Percentiles rank a stretch among this genome's conserved stretches.
Evolutionary conservation across 2,113 vertebrate species (phyloP).

Genomic region (Datnioides undecimradiatus): DNA sequence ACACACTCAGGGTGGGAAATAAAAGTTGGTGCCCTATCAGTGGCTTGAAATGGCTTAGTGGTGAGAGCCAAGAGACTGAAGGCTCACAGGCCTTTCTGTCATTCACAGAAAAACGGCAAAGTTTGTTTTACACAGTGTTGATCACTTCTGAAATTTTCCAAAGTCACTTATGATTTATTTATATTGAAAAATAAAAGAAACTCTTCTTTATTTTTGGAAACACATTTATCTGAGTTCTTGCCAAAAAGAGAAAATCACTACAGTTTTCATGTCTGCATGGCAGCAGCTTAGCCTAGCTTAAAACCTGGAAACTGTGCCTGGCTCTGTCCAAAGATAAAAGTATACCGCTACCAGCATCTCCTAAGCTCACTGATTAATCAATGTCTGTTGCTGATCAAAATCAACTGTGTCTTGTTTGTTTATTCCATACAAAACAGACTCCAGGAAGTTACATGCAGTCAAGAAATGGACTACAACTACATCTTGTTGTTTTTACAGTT

Average conservation of each 20-base stretch:
- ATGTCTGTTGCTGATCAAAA: too few relatives aligned
- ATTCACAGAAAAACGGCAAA: background rate
- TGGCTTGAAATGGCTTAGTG: conserved; percentile 1
- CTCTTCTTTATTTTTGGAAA: background rate
- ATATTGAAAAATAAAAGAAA: background rate
- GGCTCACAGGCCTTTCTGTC: background rate
- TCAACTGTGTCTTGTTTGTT: background rate
- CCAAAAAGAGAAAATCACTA: background rate
- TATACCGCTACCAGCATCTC: background rate
- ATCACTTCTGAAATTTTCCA: background rate
- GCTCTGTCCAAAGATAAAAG: background rate
- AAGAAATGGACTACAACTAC: background rate
- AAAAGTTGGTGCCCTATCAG: background rate
- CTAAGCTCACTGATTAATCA: background rate
- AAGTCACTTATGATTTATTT: background rate
- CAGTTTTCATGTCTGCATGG: background rate
- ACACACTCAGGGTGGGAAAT: conserved; percentile 35
- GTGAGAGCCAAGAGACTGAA: background rate
- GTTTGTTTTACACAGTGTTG: background rate
- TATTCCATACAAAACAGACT: background rate
- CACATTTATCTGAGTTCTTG: background rate
- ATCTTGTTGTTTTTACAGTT: too few relatives aligned
- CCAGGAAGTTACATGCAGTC: background rate
- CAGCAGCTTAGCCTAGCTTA: background rate
- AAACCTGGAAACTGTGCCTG: background rate